Percentiles rank a stretch among this genome's conserved stretches.
phyloP scores from a whole-genome alignment of 2,888 invertebrate genomes.

The Graphium colonna region DNA sequence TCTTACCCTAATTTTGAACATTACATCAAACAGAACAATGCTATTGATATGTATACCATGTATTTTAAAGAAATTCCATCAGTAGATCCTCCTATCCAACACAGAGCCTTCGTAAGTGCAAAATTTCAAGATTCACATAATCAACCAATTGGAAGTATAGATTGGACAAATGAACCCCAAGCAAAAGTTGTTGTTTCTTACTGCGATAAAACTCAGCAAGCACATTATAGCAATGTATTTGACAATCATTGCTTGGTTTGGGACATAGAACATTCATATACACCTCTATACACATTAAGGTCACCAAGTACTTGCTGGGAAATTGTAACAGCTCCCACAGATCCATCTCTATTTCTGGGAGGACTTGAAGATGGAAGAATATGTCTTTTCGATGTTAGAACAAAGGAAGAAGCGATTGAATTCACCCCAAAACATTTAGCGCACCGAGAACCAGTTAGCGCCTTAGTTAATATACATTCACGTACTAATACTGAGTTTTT shows the following conservation, averaged over 20 bases:
- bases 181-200: slow-evolving; percentile 82
- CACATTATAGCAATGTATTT: slow-evolving; percentile 30
- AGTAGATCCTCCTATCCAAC: slow-evolving; percentile 66
- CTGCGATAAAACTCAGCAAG: slow-evolving; percentile 54
- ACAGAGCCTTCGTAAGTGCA: slow-evolving; percentile 77
- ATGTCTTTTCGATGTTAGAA: slow-evolving; percentile 86
- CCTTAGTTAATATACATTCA: slow-evolving; percentile 76
- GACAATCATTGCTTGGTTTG: slow-evolving; percentile 82
- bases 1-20: slow-evolving; percentile 78
- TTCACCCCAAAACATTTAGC: slow-evolving; percentile 70
- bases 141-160: slow-evolving; percentile 75
- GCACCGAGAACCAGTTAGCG: slow-evolving; percentile 73
- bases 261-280: slow-evolving; percentile 72
- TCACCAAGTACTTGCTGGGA: slow-evolving; percentile 52
- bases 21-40: slow-evolving; percentile 86
- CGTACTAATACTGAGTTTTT: slow-evolving; percentile 81
- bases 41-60: slow-evolving; percentile 86
- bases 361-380: slow-evolving; percentile 54
- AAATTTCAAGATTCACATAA: slow-evolving; percentile 79
- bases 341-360: slow-evolving; percentile 41
- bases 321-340: slow-evolving; percentile 41
- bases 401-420: slow-evolving; percentile 85
- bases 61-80: slow-evolving; percentile 81
- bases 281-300: slow-evolving; percentile 34
- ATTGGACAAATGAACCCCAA: slow-evolving; percentile 83